These are phyloP conservation scores for Drosophila mayaguana DNA, from an alignment of 2,888 invertebrate genomes.

Conservation along the genomic window DNA sequence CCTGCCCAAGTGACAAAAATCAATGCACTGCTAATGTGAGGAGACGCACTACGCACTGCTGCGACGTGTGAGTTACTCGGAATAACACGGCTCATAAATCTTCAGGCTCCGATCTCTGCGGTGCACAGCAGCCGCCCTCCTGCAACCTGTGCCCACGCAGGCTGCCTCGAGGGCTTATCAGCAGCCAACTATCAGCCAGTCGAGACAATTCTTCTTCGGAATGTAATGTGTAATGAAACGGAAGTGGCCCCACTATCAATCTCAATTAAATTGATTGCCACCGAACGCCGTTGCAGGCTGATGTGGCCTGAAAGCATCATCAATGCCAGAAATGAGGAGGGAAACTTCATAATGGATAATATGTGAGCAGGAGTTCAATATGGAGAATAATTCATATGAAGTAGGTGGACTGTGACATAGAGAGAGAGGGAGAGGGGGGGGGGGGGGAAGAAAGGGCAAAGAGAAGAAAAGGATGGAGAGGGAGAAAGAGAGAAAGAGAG, in stretches of 20 bases:
- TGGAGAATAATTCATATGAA: background rate
- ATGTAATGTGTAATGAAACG: conserved; percentile 71
- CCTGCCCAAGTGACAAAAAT: conserved; percentile 73
- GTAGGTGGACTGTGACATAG: background rate
- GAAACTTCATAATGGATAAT: background rate
- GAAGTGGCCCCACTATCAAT: conserved; percentile 74
- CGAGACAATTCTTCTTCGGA: conserved; percentile 65
- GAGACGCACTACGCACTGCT: conserved; percentile 52
- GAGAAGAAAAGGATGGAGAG: too few species aligned
- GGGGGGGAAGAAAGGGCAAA: background rate
- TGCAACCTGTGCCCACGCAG: conserved; percentile 59
- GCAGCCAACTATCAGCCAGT: conserved; percentile 57
- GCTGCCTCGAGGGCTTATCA: conserved; percentile 49
- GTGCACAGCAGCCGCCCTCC: conserved; percentile 12
- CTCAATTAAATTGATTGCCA: conserved; percentile 79
- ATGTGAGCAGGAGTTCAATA: background rate
- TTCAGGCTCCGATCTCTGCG: conserved; percentile 32
- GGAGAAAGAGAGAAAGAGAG: too few species aligned
- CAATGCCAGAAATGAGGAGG: background rate
- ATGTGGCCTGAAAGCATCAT: background rate
- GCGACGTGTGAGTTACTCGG: conserved; percentile 55
- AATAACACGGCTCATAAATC: conserved; percentile 57
- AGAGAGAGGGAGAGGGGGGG: background rate
- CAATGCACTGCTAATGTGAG: conserved; percentile 74
- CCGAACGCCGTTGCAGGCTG: conserved; percentile 26